A percentile compares a stretch with the other conserved stretches of the same genome.
Conservation (phyloP, 2,113 vertebrate species). For the Natator depressus region DNA sequence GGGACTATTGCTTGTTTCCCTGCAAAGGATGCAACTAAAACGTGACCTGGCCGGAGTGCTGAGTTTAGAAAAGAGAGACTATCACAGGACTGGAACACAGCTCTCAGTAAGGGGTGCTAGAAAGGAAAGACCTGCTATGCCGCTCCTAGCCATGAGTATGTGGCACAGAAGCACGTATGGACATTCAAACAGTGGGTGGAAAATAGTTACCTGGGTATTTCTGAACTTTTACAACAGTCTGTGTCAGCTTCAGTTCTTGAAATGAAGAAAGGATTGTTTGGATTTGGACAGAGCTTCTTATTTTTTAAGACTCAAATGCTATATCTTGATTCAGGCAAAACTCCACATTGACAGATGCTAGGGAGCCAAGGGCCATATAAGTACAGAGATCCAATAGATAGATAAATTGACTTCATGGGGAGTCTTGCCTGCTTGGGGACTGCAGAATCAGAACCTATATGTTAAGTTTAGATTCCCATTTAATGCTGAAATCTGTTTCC, state of each 20-base stretch:
- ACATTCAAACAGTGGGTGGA: not conserved
- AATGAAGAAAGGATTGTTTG: rapidly evolving
- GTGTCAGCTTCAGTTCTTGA: not conserved
- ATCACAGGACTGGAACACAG: not conserved
- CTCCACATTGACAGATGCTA: not conserved
- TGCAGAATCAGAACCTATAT: not conserved
- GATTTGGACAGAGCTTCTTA: rapidly evolving
- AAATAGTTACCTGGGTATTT: not conserved
- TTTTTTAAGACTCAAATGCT: not conserved
- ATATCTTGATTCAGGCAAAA: not conserved
- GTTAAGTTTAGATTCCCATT: not conserved
- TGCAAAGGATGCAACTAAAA: not conserved
- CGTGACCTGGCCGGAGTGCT: no score
- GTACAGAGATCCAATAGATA: not conserved
- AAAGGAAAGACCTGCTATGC: not conserved
- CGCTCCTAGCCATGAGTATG: not conserved
- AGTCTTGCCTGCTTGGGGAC: rapidly evolving
- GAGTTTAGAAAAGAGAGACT: not conserved
- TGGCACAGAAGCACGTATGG: not conserved
- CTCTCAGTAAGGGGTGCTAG: not conserved
- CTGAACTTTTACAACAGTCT: not conserved
- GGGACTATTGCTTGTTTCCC: not conserved
- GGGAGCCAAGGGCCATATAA: rapidly evolving
- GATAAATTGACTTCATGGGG: not conserved
- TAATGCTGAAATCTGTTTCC: not conserved